A percentile compares a stretch with the other conserved stretches of the same genome.
Conservation (phyloP, 2,888 invertebrate genomes). For the Podotricha telesiphe region DNA sequence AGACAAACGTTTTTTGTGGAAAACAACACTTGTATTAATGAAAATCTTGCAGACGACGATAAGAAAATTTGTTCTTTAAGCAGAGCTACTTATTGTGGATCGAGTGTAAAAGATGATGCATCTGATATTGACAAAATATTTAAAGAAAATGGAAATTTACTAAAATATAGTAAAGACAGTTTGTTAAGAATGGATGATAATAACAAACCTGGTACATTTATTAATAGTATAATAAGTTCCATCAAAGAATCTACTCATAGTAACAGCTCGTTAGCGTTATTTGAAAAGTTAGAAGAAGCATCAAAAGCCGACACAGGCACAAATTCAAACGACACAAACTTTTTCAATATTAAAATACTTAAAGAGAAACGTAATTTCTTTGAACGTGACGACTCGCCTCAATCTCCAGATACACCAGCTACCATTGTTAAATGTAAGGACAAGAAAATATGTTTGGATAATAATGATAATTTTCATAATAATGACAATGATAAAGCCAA, state of each 20-base stretch:
- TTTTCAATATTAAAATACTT: conserved; percentile 52
- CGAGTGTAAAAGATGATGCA: conserved; percentile 7
- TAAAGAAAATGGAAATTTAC: not conserved
- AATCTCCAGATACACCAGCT: conserved; percentile 27
- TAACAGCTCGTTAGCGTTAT: conserved; percentile 63
- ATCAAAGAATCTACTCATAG: conserved; percentile 52
- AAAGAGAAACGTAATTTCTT: conserved; percentile 60
- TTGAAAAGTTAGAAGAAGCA: conserved; percentile 65
- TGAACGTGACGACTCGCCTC: conserved; percentile 46
- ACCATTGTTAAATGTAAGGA: conserved; percentile 35
- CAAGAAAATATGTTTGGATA: conserved; percentile 56
- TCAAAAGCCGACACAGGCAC: conserved; percentile 47
- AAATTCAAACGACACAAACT: conserved; percentile 44
- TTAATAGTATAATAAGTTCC: conserved; percentile 57
- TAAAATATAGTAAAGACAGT: conserved; percentile 10
- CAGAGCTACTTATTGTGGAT: conserved; percentile 31
- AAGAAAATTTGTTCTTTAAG: conserved; percentile 26
- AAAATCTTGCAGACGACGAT: conserved; percentile 30
- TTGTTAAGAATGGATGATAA: not conserved
- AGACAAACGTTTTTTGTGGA: conserved; percentile 29
- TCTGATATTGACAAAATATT: not conserved
- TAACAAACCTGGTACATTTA: conserved; percentile 51
- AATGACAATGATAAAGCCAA: conserved; percentile 24
- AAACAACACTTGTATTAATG: conserved; percentile 3
- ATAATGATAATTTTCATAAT: conserved; percentile 46